phyloP scores from a whole-genome alignment of 2,888 invertebrate species.

The Drosophila mimetica region DNA sequence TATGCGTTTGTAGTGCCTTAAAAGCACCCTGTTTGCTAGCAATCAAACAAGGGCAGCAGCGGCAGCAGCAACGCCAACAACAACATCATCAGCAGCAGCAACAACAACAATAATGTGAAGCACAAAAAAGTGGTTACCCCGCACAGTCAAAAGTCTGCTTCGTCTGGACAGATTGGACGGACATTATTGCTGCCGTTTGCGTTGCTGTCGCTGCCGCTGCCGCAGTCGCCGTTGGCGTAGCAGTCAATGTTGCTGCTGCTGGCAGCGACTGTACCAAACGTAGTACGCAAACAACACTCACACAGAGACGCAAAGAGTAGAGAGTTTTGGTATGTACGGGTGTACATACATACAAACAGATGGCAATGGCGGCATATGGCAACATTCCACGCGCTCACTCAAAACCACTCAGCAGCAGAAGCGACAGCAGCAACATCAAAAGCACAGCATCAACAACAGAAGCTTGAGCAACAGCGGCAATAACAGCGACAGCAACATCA shows the following conservation, averaged over 20 bases:
- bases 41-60: conserved; percentile 70
- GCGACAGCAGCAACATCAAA: conserved; percentile 17
- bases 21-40: conserved; percentile 63
- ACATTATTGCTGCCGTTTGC: conserved; percentile 63
- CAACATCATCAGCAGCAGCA: conserved; percentile 31
- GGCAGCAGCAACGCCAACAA: conserved; percentile 47
- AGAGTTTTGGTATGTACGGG: conserved; percentile 27
- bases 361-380: conserved; percentile 79
- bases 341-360: conserved; percentile 41
- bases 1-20: neutral
- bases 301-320: conserved; percentile 21
- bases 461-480: conserved; percentile 13
- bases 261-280: conserved; percentile 74
- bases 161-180: conserved; percentile 73
- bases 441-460: conserved; percentile 17
- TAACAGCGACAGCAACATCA: neutral
- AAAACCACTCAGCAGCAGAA: conserved; percentile 49
- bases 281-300: conserved; percentile 55
- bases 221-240: conserved; percentile 44
- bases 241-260: conserved; percentile 49
- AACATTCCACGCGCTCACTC: conserved; percentile 71
- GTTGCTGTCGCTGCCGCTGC: conserved; percentile 39
- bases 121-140: conserved; percentile 78
- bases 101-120: conserved; percentile 55
- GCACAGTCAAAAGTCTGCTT: conserved; percentile 76